Evolutionary conservation across 2,797 vertebrate species (phyloP).

Genomic region (Cichlasoma orientale): DNA sequence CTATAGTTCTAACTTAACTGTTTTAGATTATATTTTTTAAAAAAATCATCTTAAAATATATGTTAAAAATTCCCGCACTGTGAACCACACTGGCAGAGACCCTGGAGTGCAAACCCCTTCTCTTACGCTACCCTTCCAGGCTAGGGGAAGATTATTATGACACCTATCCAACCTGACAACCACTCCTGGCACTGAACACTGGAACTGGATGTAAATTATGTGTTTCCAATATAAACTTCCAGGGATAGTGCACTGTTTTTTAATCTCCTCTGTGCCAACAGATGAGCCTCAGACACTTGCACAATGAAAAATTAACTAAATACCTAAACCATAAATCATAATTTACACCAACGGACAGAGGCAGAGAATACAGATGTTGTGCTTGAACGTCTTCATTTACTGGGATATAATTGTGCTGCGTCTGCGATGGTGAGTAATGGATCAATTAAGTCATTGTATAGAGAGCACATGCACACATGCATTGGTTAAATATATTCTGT

Average conservation of each 20-base stretch:
- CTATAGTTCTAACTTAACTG: neutral
- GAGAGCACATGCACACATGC: neutral
- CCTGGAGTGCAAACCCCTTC: neutral
- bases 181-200: neutral
- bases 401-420: neutral
- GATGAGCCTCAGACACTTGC: neutral
- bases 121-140: neutral
- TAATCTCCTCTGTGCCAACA: conserved; percentile 18
- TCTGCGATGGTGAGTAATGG: conserved; percentile 30
- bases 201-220: neutral
- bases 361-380: conserved; percentile 49
- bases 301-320: conserved; percentile 23
- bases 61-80: neutral
- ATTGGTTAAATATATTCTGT: conserved; percentile 13
- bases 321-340: conserved; percentile 34
- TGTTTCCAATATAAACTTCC: neutral
- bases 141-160: neutral
- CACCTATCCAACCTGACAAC: neutral
- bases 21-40: neutral
- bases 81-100: too few species aligned
- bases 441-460: conserved; percentile 39
- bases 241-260: neutral
- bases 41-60: neutral
- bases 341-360: conserved; percentile 33
- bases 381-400: conserved; percentile 40